Conservation (phyloP, 2,888 invertebrate species). For the Rhamphomyia laevipes region DNA sequence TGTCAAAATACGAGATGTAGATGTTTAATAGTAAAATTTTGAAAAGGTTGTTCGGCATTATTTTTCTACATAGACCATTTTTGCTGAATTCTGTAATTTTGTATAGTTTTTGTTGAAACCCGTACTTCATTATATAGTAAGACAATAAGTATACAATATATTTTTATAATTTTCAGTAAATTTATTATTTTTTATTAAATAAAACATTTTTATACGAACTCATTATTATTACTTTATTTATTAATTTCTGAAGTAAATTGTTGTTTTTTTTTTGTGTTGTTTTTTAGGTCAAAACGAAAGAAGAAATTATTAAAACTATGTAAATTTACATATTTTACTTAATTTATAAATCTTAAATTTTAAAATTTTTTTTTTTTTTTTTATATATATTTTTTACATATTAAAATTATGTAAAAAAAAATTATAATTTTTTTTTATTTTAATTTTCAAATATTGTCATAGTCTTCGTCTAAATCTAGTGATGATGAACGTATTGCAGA, state of each 20-base stretch:
- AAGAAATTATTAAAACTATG: not conserved
- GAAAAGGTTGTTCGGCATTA: no score
- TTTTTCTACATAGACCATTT: no score
- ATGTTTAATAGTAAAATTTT: no score
- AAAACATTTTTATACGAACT: not conserved
- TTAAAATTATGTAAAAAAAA: not conserved
- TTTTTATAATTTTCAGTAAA: no score
- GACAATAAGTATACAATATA: no score
- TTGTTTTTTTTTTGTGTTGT: not conserved
- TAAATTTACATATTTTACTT: no score
- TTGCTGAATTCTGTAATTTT: no score
- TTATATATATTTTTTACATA: not conserved
- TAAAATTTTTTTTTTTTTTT: not conserved
- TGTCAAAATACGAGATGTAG: no score
- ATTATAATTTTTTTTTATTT: not conserved
- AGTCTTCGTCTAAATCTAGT: slow-evolving; percentile 37
- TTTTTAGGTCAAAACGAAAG: not conserved
- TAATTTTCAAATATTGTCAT: slow-evolving; percentile 36
- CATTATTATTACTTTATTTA: not conserved
- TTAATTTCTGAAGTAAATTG: not conserved
- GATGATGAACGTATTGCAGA: slow-evolving; percentile 16
- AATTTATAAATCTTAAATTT: no score
- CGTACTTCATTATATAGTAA: no score
- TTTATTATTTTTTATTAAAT: no score
- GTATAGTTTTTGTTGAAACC: no score